Evolutionary conservation across 1,140 invertebrate genomes (phyloP).

Genomic region (Capitella teleta): DNA sequence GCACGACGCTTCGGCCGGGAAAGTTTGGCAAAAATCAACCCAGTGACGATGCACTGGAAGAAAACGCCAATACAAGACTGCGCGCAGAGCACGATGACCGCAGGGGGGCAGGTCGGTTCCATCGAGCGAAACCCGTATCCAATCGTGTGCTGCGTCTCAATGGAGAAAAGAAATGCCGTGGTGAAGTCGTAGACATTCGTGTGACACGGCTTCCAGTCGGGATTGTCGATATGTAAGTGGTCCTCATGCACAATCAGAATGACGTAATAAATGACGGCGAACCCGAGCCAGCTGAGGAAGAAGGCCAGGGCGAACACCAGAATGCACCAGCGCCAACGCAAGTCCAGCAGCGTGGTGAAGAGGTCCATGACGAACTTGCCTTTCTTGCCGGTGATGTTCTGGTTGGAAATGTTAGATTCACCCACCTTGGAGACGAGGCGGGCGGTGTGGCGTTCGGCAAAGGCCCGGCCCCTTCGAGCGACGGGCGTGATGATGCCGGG

Average conservation of each 20-base stretch:
- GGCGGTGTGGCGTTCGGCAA: constrained; percentile 1
- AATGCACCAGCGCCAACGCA: constrained; percentile 31
- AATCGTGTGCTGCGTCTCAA: constrained; percentile 39
- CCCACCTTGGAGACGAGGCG: constrained; percentile 13
- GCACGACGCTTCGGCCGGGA: constrained; percentile 24
- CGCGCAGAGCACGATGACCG: constrained; percentile 13
- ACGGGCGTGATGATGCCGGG: not conserved
- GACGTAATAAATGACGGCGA: constrained; percentile 33
- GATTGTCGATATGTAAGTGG: constrained; percentile 41
- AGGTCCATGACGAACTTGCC: constrained; percentile 51
- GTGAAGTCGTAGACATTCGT: constrained; percentile 19
- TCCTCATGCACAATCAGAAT: constrained; percentile 24
- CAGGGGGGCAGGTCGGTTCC: constrained; percentile 29
- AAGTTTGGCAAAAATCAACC: constrained; percentile 16
- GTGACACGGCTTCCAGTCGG: constrained; percentile 15
- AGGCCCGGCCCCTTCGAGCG: constrained; percentile 6
- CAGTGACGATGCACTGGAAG: constrained; percentile 14
- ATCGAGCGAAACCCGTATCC: constrained; percentile 53
- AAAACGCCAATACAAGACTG: constrained; percentile 16
- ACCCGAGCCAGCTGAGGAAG: constrained; percentile 33
- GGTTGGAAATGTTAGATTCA: constrained; percentile 9
- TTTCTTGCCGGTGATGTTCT: constrained; percentile 29
- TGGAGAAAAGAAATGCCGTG: constrained; percentile 30
- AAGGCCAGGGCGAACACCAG: constrained; percentile 33
- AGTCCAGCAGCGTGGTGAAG: constrained; percentile 58